Evolutionary conservation across 2,797 vertebrate genomes (phyloP).

Genomic region (Fistularia commersonii): DNA sequence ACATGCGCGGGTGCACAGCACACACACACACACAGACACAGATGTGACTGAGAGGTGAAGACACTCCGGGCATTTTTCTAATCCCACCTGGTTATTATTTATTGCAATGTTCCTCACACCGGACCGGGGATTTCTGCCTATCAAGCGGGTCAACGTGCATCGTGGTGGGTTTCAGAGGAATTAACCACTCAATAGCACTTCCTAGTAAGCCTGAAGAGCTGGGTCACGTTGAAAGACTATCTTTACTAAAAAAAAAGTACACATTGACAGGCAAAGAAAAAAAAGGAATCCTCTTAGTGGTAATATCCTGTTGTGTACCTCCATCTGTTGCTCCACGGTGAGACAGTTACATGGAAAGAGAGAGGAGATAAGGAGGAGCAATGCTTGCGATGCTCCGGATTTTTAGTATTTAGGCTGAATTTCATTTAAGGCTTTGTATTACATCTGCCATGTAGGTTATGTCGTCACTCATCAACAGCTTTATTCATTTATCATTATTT

Average conservation of each 20-base stretch:
- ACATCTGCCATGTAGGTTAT: too few relatives aligned
- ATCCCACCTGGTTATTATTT: constrained; percentile 41
- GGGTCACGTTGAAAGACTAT: constrained; percentile 61
- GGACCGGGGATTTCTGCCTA: constrained; percentile 26
- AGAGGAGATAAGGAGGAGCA: constrained; percentile 23
- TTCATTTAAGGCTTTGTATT: background rate
- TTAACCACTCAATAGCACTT: constrained; percentile 45
- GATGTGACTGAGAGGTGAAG: constrained; percentile 26
- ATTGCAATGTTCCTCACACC: constrained; percentile 35
- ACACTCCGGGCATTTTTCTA: constrained; percentile 28
- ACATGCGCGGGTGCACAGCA: too few relatives aligned
- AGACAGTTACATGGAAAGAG: constrained; percentile 27
- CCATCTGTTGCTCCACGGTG: constrained; percentile 65
- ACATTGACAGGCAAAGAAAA: constrained; percentile 45
- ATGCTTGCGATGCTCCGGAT: constrained; percentile 9
- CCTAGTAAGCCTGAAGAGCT: constrained; percentile 52
- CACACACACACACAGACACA: constrained; percentile 15
- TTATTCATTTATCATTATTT: too few relatives aligned
- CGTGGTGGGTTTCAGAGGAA: constrained; percentile 42
- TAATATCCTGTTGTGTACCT: constrained; percentile 63
- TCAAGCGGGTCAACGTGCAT: constrained; percentile 45
- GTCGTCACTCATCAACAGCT: too few relatives aligned
- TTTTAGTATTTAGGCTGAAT: background rate
- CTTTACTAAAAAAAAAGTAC: constrained; percentile 33
- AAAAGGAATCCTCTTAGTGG: constrained; percentile 70